phyloP scores from a whole-genome alignment of 2,888 invertebrate genomes.

The Aspidiotus destructor region DNA sequence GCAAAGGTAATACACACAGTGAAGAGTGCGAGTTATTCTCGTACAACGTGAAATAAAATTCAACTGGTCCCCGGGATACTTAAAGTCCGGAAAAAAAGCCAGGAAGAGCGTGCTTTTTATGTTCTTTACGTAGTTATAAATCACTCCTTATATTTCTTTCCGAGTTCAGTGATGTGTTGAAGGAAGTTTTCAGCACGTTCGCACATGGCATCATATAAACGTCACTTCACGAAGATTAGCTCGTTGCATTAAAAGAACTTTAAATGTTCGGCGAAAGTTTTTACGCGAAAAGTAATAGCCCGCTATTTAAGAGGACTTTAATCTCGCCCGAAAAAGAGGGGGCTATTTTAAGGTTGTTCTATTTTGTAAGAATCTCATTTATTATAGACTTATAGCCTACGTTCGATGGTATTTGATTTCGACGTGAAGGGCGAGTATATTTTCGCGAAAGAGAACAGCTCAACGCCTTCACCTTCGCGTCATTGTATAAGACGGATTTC shows the following conservation, averaged over 20 bases:
- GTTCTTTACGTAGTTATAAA: slow-evolving; percentile 23
- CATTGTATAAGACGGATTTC: too few relatives aligned
- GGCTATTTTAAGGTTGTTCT: slow-evolving; percentile 1
- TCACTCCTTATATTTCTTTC: slow-evolving; percentile 19
- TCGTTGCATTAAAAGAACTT: slow-evolving; percentile 14
- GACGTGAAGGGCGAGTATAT: too few relatives aligned
- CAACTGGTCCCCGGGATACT: background rate
- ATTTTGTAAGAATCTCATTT: slow-evolving; percentile 4
- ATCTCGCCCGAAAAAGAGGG: background rate
- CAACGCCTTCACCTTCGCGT: too few relatives aligned
- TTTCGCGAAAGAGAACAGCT: too few relatives aligned
- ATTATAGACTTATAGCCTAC: background rate
- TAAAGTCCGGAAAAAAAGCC: slow-evolving; percentile 20
- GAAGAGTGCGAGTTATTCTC: too few relatives aligned
- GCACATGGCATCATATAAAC: slow-evolving; percentile 23
- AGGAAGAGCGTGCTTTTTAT: slow-evolving; percentile 24
- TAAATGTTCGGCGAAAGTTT: slow-evolving; percentile 8
- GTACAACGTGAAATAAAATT: background rate
- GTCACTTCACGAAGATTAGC: slow-evolving; percentile 29
- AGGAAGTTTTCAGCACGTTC: slow-evolving; percentile 28
- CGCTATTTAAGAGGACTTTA: slow-evolving; percentile 2
- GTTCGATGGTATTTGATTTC: slow-evolving; percentile 1
- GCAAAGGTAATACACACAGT: background rate
- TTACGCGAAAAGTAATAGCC: slow-evolving; percentile 10
- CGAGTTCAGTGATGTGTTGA: slow-evolving; percentile 18